Evolutionary conservation across 2,888 invertebrate species (phyloP).

Genomic region (Belgica antarctica): DNA sequence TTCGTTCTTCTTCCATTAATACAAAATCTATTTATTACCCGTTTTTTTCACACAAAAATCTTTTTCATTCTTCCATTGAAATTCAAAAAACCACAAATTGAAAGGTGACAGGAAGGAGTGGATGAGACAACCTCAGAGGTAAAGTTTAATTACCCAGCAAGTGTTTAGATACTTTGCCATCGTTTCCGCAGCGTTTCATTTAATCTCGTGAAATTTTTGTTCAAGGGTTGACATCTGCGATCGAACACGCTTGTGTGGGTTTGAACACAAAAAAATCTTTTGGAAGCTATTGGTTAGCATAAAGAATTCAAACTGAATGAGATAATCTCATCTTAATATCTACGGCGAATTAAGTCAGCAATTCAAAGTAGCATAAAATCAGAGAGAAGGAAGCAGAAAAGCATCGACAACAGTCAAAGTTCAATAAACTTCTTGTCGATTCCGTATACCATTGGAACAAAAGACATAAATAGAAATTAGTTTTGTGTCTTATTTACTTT

Average conservation of each 20-base stretch:
- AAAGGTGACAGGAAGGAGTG: background rate
- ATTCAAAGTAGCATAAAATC: background rate
- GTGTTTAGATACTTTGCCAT: background rate
- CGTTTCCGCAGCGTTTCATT: background rate
- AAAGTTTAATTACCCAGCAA: background rate
- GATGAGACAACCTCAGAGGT: background rate
- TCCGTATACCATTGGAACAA: background rate
- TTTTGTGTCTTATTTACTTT: background rate
- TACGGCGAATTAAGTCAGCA: constrained; percentile 2
- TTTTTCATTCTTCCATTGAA: background rate
- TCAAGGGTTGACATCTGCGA: too few species aligned
- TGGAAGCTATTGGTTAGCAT: background rate
- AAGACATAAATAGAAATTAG: constrained; percentile 18
- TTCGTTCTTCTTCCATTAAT: background rate
- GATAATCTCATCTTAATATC: background rate
- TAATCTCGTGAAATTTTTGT: too few species aligned
- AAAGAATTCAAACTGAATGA: background rate
- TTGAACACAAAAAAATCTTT: background rate
- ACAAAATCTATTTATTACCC: background rate
- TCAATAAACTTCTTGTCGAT: constrained; percentile 2
- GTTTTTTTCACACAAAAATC: background rate
- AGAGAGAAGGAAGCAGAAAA: background rate
- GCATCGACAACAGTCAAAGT: background rate
- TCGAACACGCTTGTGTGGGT: too few species aligned
- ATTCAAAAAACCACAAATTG: constrained; percentile 2